Percentiles rank a stretch among this genome's conserved stretches.
Conservation (phyloP, 2,797 vertebrate genomes). For the Enteromius trimaculatus region DNA sequence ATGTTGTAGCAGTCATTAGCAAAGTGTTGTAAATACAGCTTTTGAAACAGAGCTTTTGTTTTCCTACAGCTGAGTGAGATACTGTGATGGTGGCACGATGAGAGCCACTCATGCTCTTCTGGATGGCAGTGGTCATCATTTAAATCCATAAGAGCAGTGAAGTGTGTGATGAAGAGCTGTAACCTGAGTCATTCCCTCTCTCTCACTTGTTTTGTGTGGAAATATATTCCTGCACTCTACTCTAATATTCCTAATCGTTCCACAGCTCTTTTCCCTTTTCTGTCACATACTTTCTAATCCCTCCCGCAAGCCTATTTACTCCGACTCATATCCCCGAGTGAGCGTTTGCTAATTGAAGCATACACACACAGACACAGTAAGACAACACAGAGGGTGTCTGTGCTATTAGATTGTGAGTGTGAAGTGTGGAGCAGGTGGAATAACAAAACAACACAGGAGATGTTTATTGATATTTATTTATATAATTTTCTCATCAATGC, state of each 20-base stretch:
- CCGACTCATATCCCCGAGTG: neutral
- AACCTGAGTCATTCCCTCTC: neutral
- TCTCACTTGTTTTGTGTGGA: neutral
- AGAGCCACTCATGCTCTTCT: neutral
- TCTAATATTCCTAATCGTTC: neutral
- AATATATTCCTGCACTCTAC: neutral
- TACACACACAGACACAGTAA: conserved; percentile 22
- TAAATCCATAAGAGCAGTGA: neutral
- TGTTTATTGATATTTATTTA: conserved; percentile 5
- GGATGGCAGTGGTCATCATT: conserved; percentile 11
- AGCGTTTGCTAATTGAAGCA: conserved; percentile 11
- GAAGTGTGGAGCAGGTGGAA: neutral
- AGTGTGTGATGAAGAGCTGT: conserved; percentile 15
- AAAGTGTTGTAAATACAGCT: neutral
- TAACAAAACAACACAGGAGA: neutral
- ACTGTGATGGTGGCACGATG: neutral
- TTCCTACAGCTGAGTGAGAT: neutral
- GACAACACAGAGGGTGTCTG: conserved; percentile 62
- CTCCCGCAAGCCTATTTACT: conserved; percentile 17
- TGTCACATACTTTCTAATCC: conserved; percentile 17
- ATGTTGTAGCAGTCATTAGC: neutral
- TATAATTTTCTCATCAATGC: neutral
- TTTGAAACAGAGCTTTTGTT: neutral
- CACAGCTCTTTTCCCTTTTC: conserved; percentile 5
- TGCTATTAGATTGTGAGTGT: conserved; percentile 38